These are phyloP conservation scores for Trachelus stipa DNA, from an alignment of 2,888 invertebrate species.

Conservation along the genomic window DNA sequence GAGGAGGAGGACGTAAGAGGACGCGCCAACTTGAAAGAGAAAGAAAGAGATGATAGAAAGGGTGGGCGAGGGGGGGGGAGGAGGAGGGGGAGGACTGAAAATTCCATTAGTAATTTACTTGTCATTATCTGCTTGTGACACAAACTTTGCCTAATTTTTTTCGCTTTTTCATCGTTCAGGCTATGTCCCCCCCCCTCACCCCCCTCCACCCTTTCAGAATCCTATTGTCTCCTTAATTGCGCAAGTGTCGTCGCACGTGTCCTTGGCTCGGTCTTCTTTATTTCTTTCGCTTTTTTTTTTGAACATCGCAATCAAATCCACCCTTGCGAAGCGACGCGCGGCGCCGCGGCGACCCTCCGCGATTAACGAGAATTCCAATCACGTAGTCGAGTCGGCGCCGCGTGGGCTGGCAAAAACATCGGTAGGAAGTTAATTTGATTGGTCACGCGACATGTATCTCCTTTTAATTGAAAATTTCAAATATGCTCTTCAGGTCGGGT, in stretches of 20 bases:
- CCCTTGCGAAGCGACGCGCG: not conserved
- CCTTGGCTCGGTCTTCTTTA: not conserved
- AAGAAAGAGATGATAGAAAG: not conserved
- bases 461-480: conserved; percentile 15
- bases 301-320: not conserved
- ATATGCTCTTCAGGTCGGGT: not conserved
- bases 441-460: conserved; percentile 2
- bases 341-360: not conserved
- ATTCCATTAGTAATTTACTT: not conserved
- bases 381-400: conserved; percentile 8
- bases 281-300: not conserved
- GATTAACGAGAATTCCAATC: conserved; percentile 18
- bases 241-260: not conserved
- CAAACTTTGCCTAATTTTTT: conserved; percentile 15
- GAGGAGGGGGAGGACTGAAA: not conserved
- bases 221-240: not conserved
- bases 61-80: not conserved
- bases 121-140: conserved; percentile 9
- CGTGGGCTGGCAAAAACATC: conserved; percentile 10
- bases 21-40: not conserved
- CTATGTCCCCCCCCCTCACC: not conserved
- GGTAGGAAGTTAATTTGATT: conserved; percentile 16
- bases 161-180: not conserved
- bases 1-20: not conserved
- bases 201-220: not conserved